Evolutionary conservation across 2,113 vertebrate genomes (phyloP).

Genomic region (Myotis davidii): DNA sequence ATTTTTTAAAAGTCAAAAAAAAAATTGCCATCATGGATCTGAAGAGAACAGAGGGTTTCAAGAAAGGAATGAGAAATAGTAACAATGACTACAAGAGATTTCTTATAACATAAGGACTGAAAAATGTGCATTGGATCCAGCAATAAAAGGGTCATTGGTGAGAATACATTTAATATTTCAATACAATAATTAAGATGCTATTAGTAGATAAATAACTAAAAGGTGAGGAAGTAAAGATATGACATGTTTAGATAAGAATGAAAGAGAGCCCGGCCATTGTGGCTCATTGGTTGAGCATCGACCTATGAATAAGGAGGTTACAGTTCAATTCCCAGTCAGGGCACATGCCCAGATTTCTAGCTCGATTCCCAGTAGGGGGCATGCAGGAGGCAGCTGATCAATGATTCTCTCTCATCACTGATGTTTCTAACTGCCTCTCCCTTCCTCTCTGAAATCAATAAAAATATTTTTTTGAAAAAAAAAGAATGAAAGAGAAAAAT

Average conservation of each 20-base stretch:
- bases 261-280: not conserved
- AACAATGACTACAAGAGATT: not conserved
- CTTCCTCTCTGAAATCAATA: no score
- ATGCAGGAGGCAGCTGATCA: no score
- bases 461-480: no score
- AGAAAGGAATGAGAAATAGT: not conserved
- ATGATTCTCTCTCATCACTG: no score
- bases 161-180: not conserved
- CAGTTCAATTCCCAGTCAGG: no score
- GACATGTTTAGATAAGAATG: not conserved
- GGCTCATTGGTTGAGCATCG: no score
- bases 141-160: not conserved
- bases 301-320: no score
- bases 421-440: no score
- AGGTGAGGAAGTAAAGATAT: not conserved
- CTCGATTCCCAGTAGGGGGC: no score
- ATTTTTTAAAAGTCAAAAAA: constrained; percentile 9
- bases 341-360: no score
- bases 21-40: not conserved
- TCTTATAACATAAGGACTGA: not conserved
- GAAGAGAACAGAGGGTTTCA: not conserved
- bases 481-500: constrained; percentile 11
- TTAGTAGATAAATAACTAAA: not conserved
- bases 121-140: not conserved
- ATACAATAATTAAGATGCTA: not conserved